These are phyloP conservation scores for Ptiloglossa arizonensis DNA, from an alignment of 1,140 invertebrate species.

Conservation along the genomic window DNA sequence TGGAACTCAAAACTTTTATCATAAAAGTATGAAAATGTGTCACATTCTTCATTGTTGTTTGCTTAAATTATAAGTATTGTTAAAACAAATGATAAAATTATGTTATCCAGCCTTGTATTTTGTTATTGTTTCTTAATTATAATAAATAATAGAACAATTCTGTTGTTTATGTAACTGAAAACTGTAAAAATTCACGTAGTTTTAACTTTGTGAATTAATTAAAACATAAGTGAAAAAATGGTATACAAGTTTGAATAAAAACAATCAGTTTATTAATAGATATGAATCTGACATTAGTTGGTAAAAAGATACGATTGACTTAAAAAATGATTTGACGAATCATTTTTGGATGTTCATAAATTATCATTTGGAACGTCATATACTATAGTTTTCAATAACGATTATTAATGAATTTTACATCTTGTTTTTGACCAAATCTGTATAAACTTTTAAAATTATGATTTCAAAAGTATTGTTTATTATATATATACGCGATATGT, in stretches of 20 bases:
- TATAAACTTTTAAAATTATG: conserved; percentile 6
- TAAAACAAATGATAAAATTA: neutral
- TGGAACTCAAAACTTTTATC: too few relatives aligned
- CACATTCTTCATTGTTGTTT: too few relatives aligned
- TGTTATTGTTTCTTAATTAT: neutral
- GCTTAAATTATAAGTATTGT: too few relatives aligned
- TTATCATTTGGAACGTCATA: conserved; percentile 1
- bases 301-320: neutral
- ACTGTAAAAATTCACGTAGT: neutral
- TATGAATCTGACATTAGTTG: conserved; percentile 1
- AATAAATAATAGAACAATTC: neutral
- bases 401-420: neutral
- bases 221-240: neutral
- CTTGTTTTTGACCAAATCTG: neutral
- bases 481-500: conserved; percentile 2
- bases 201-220: neutral
- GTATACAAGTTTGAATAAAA: too few relatives aligned
- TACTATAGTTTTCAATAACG: neutral
- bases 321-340: conserved; percentile 27
- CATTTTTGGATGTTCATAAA: conserved; percentile 3
- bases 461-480: neutral
- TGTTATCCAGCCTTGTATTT: neutral
- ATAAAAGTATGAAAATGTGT: too few relatives aligned
- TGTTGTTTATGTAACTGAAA: neutral
- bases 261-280: conserved; percentile 3